Evolutionary conservation across 2,113 vertebrate species (phyloP).

Genomic region (Labeo rohita): DNA sequence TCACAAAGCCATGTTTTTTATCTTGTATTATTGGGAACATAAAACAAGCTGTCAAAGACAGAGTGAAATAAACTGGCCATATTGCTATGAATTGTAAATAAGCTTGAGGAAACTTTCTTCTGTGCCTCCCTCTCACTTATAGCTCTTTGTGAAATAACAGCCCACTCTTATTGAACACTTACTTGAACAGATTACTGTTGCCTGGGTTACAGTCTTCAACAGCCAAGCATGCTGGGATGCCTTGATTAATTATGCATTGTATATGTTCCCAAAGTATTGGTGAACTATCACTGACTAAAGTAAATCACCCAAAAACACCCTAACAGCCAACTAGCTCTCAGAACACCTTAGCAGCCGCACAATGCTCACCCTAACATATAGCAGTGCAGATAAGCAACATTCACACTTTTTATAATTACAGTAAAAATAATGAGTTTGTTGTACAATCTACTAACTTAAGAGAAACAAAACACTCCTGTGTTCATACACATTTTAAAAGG

Average conservation of each 20-base stretch:
- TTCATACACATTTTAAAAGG: neutral
- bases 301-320: neutral
- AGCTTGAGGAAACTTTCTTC: neutral
- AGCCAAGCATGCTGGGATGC: neutral
- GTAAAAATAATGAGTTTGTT: neutral
- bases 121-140: slow-evolving; percentile 1
- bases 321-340: neutral
- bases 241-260: neutral
- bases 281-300: neutral
- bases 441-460: neutral
- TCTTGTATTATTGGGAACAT: slow-evolving; percentile 22
- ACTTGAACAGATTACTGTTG: neutral
- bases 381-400: neutral
- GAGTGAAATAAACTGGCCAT: slow-evolving; percentile 13
- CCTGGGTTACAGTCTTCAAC: neutral
- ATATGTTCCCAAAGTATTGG: neutral
- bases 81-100: slow-evolving; percentile 30
- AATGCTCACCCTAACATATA: neutral
- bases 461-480: neutral
- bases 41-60: slow-evolving; percentile 35
- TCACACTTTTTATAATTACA: neutral
- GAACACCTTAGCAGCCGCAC: neutral
- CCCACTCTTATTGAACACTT: neutral
- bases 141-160: neutral
- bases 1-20: slow-evolving; percentile 8